Conservation (phyloP, 2,113 vertebrate species). For the Puma concolor region DNA sequence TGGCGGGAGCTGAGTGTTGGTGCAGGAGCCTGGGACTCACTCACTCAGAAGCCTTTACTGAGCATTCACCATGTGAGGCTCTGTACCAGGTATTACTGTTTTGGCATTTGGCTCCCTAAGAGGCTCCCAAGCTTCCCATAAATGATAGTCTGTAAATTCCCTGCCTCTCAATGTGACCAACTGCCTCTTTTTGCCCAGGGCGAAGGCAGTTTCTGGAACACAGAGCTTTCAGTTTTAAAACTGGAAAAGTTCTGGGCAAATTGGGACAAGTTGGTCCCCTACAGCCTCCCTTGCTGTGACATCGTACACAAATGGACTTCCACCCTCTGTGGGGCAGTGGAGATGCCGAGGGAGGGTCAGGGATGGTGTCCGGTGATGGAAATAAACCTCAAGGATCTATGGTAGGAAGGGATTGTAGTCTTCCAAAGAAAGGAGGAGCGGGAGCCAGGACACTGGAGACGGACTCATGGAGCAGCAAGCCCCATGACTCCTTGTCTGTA, state of each 20-base stretch:
- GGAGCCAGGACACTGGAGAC: background rate
- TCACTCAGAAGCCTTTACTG: background rate
- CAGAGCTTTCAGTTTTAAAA: slow-evolving; percentile 17
- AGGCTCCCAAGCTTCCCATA: background rate
- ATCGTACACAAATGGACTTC: background rate
- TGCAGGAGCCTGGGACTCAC: no score
- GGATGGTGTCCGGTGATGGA: background rate
- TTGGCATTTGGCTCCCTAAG: background rate
- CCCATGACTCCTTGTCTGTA: background rate
- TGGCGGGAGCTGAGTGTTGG: background rate
- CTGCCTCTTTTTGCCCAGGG: background rate
- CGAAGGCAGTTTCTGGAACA: background rate
- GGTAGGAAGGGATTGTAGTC: background rate
- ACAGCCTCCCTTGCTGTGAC: background rate
- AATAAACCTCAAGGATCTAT: background rate
- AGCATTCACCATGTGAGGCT: background rate
- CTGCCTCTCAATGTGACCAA: background rate
- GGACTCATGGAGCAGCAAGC: background rate
- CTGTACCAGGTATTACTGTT: background rate
- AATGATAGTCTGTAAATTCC: no score
- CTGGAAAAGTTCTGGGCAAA: background rate
- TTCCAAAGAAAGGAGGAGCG: background rate
- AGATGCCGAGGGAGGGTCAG: background rate
- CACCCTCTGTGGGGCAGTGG: background rate
- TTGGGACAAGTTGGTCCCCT: background rate